Percentiles rank a stretch among this genome's conserved stretches.
These are phyloP conservation scores for Deroplatys truncata DNA, from an alignment of 2,888 invertebrate genomes.

Conservation along the genomic window DNA sequence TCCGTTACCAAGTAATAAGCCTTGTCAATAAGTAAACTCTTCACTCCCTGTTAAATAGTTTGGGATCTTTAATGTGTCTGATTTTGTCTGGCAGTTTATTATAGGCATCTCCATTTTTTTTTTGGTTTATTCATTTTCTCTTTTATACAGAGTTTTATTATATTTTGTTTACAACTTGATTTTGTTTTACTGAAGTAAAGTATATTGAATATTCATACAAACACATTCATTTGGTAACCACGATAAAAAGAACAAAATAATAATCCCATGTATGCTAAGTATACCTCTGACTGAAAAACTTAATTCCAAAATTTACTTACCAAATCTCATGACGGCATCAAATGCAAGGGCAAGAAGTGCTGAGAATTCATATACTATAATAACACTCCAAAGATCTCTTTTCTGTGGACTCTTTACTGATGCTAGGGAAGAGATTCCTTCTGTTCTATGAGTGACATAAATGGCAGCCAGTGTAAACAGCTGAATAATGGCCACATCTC, in stretches of 20 bases:
- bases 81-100: too few relatives aligned
- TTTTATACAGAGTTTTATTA: too few relatives aligned
- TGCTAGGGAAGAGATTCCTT: conserved; percentile 36
- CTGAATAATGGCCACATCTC: conserved; percentile 49
- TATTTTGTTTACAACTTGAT: not conserved
- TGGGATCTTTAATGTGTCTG: too few relatives aligned
- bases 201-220: not conserved
- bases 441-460: conserved; percentile 44
- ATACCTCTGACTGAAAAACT: too few relatives aligned
- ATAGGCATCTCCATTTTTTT: too few relatives aligned
- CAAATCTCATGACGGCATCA: conserved; percentile 40
- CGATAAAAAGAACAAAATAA: not conserved
- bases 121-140: too few relatives aligned
- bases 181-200: not conserved
- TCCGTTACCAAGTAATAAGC: too few relatives aligned
- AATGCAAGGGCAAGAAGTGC: conserved; percentile 42
- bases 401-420: conserved; percentile 46
- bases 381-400: conserved; percentile 49
- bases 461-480: conserved; percentile 48
- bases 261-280: not conserved
- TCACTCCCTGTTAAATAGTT: too few relatives aligned
- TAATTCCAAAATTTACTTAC: conserved; percentile 33
- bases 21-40: too few relatives aligned
- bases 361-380: conserved; percentile 48
- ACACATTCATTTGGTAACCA: not conserved